Conservation (phyloP, 2,888 invertebrate genomes). For the Scaptomyza reducta region DNA sequence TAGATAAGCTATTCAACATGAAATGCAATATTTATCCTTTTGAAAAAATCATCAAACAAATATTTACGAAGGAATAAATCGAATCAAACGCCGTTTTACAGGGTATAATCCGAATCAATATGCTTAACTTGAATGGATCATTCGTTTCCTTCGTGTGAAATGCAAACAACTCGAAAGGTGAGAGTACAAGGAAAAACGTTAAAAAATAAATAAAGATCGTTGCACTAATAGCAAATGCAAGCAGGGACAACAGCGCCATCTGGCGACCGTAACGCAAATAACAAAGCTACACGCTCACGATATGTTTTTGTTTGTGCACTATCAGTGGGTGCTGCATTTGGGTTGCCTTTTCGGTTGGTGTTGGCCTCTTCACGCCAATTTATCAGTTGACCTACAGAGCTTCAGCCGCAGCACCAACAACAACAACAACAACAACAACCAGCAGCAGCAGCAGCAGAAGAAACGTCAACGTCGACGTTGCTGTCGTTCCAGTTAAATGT, state of each 20-base stretch:
- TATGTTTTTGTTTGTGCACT: conserved; percentile 16
- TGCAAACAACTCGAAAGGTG: conserved; percentile 32
- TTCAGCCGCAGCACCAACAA: conserved; percentile 17
- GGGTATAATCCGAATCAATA: neutral
- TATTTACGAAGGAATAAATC: neutral
- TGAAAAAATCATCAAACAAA: no score
- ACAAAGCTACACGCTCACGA: conserved; percentile 19
- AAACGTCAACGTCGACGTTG: conserved; percentile 16
- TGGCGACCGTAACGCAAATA: conserved; percentile 29
- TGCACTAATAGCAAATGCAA: conserved; percentile 36
- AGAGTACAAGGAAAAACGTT: no score
- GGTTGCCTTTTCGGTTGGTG: conserved; percentile 48
- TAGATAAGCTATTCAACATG: neutral
- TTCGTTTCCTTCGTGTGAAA: conserved; percentile 31
- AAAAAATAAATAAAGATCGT: neutral
- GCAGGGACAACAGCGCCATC: conserved; percentile 44
- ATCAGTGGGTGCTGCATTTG: conserved; percentile 51
- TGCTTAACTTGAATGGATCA: neutral
- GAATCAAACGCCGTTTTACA: neutral
- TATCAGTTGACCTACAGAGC: conserved; percentile 75
- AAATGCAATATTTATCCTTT: no score
- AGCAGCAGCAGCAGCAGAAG: neutral
- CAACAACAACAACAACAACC: neutral
- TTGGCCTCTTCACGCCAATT: conserved; percentile 54
- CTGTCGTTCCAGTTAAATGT: conserved; percentile 50